phyloP scores from a whole-genome alignment of 2,797 vertebrate genomes.

The Liparis tanakae region DNA sequence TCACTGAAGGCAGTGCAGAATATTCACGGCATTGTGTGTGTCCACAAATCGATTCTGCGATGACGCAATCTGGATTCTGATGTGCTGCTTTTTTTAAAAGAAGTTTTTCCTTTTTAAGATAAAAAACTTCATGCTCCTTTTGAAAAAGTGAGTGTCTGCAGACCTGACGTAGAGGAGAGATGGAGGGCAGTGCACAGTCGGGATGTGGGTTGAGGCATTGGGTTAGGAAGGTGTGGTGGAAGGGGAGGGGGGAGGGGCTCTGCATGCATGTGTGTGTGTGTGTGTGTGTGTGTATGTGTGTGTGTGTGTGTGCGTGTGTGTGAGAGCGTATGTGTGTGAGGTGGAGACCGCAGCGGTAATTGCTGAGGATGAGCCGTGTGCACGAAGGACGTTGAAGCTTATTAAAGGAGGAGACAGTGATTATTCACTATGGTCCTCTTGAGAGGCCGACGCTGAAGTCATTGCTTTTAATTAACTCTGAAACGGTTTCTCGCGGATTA shows the following conservation, averaged over 20 bases:
- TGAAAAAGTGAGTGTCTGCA: slow-evolving; percentile 44
- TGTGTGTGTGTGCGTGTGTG: slow-evolving; percentile 35
- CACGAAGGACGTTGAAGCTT: slow-evolving; percentile 80
- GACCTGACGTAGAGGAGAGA: slow-evolving; percentile 71
- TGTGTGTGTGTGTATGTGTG: not conserved
- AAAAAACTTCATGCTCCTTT: slow-evolving; percentile 54
- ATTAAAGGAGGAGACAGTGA: slow-evolving; percentile 85
- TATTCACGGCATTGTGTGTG: slow-evolving; percentile 46
- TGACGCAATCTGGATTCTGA: slow-evolving; percentile 8
- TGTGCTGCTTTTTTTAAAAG: not conserved
- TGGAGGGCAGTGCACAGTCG: slow-evolving; percentile 75
- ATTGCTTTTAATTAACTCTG: slow-evolving; percentile 87
- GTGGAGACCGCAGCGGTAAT: slow-evolving; percentile 72
- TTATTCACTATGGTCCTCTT: slow-evolving; percentile 83
- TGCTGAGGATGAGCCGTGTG: slow-evolving; percentile 78
- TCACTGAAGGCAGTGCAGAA: slow-evolving; percentile 51
- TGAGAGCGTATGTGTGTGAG: slow-evolving; percentile 50
- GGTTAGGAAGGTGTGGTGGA: slow-evolving; percentile 29
- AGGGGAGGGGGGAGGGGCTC: not conserved
- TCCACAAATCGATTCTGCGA: slow-evolving; percentile 44
- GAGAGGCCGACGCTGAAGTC: slow-evolving; percentile 83
- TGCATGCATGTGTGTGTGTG: not conserved
- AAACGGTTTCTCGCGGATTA: slow-evolving; percentile 85
- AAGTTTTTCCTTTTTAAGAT: slow-evolving; percentile 35
- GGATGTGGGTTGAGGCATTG: slow-evolving; percentile 55